phyloP scores from a whole-genome alignment of 2,797 vertebrate genomes.

The Cetoscarus ocellatus region DNA sequence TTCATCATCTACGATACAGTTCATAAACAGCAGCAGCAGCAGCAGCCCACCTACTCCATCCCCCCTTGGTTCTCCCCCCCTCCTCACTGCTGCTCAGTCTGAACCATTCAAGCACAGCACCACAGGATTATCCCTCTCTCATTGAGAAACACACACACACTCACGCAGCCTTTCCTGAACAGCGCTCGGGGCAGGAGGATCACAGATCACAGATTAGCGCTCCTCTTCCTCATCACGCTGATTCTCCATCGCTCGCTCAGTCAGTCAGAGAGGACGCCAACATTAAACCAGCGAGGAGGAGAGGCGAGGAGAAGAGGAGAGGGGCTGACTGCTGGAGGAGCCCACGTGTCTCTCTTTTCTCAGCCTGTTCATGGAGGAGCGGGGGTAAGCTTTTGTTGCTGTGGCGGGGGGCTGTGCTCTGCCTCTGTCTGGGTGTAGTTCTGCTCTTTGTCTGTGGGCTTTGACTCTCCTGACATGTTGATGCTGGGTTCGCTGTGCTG shows the following conservation, averaged over 20 bases:
- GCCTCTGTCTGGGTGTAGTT: constrained; percentile 22
- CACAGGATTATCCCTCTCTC: constrained; percentile 60
- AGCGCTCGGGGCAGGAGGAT: constrained; percentile 34
- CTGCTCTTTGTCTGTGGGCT: constrained; percentile 53
- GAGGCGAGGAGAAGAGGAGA: constrained; percentile 40
- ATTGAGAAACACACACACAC: constrained; percentile 44
- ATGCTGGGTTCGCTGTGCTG: constrained; percentile 19
- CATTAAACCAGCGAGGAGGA: constrained; percentile 37
- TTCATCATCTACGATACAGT: constrained; percentile 27
- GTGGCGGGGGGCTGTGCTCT: constrained; percentile 47
- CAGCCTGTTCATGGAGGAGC: constrained; percentile 74
- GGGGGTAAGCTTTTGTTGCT: constrained; percentile 84
- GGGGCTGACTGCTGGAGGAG: constrained; percentile 62
- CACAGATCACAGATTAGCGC: constrained; percentile 49
- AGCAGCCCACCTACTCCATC: constrained; percentile 12
- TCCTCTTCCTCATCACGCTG: constrained; percentile 33
- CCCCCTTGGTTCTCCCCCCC: background rate
- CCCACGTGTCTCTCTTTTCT: constrained; percentile 72
- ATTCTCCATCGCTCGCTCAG: constrained; percentile 25
- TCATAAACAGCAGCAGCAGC: constrained; percentile 16
- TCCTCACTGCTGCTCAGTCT: constrained; percentile 45
- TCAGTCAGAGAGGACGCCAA: constrained; percentile 26
- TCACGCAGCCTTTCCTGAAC: constrained; percentile 22
- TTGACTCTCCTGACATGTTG: constrained; percentile 33
- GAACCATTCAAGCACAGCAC: constrained; percentile 63